These are phyloP conservation scores for Sardinella longiceps DNA, from an alignment of 2,797 vertebrate species.

Conservation along the genomic window DNA sequence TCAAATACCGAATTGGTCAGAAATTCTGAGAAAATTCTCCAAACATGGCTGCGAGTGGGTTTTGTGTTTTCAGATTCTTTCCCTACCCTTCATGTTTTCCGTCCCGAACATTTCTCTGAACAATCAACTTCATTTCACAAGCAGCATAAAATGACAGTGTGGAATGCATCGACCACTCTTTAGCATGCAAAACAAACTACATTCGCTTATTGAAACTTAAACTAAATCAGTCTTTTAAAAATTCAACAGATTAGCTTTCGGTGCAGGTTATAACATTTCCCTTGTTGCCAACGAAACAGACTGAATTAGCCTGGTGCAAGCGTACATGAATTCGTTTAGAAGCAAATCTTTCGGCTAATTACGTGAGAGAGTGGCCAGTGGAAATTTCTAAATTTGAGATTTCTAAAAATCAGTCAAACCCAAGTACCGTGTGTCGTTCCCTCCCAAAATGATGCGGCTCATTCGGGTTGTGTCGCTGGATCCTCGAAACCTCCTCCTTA, in stretches of 20 bases:
- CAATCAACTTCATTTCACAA: constrained; percentile 20
- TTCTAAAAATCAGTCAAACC: constrained; percentile 62
- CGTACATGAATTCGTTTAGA: constrained; percentile 44
- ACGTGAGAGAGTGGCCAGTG: constrained; percentile 36
- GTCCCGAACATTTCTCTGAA: constrained; percentile 30
- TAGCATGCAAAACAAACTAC: constrained; percentile 45
- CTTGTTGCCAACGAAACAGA: constrained; percentile 36
- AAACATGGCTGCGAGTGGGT: constrained; percentile 86
- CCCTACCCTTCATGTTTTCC: constrained; percentile 72
- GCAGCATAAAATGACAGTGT: background rate
- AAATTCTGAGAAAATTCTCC: constrained; percentile 75
- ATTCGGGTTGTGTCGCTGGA: constrained; percentile 65
- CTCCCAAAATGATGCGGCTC: constrained; percentile 77
- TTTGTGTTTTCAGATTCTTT: constrained; percentile 78
- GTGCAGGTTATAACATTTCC: constrained; percentile 58
- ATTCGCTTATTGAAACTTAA: constrained; percentile 62
- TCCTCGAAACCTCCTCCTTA: constrained; percentile 68
- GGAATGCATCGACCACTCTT: constrained; percentile 35
- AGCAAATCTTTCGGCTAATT: constrained; percentile 51
- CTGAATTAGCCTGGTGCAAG: constrained; percentile 18
- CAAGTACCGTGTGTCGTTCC: constrained; percentile 67
- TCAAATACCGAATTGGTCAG: constrained; percentile 61
- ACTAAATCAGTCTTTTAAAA: constrained; percentile 31
- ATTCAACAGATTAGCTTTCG: constrained; percentile 68
- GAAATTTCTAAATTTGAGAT: constrained; percentile 60